These are phyloP conservation scores for Balanococcus diminutus DNA, from an alignment of 2,888 invertebrate species.

Conservation along the genomic window DNA sequence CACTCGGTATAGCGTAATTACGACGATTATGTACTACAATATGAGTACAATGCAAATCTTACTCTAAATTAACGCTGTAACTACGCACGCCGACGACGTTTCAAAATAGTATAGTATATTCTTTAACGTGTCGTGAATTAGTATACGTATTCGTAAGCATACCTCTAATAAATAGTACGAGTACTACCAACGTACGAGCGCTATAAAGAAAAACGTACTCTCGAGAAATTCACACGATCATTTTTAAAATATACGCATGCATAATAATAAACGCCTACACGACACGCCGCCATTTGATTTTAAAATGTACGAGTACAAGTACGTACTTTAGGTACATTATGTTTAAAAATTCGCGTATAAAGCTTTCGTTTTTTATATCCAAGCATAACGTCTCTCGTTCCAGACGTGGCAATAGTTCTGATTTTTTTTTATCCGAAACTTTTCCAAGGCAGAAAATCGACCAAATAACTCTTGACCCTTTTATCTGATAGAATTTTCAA, in stretches of 20 bases:
- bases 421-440: no score
- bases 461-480: no score
- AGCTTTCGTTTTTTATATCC: no score
- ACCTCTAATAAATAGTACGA: no score
- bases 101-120: neutral
- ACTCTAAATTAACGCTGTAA: conserved; percentile 12
- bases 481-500: no score
- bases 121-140: neutral
- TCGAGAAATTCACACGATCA: neutral
- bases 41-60: conserved; percentile 28
- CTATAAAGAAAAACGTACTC: neutral
- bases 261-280: neutral
- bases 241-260: neutral
- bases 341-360: neutral
- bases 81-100: neutral
- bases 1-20: conserved; percentile 24
- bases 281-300: neutral
- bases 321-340: no score
- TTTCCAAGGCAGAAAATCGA: no score
- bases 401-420: no score
- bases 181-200: neutral
- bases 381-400: no score
- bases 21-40: neutral
- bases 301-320: neutral
- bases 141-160: no score